These are phyloP conservation scores for Theretra japonica DNA, from an alignment of 2,888 invertebrate species.

Conservation along the genomic window DNA sequence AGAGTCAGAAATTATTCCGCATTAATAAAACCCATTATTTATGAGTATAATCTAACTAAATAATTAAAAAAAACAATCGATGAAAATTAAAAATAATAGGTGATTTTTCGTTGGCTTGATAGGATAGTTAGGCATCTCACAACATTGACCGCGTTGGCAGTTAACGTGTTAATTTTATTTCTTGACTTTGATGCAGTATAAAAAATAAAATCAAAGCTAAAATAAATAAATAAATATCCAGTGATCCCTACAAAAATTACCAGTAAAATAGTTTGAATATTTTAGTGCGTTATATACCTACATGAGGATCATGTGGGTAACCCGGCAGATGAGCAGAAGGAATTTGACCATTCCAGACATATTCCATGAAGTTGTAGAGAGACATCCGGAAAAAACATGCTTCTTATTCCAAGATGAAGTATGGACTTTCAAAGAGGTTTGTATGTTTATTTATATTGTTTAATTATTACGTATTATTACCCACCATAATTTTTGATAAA, in stretches of 20 bases:
- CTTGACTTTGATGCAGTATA: too few relatives aligned
- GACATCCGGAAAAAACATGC: slow-evolving; percentile 93
- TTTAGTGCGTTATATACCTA: slow-evolving; percentile 89
- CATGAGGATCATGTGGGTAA: slow-evolving; percentile 86
- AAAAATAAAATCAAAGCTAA: too few relatives aligned
- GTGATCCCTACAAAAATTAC: not conserved
- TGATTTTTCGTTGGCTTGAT: too few relatives aligned
- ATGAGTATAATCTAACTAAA: too few relatives aligned
- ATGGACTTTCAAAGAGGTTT: slow-evolving; percentile 94
- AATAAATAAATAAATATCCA: not conserved
- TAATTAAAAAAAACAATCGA: too few relatives aligned
- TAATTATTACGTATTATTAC: not conserved
- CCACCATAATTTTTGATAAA: not conserved
- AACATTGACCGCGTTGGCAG: too few relatives aligned
- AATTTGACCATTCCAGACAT: slow-evolving; percentile 91
- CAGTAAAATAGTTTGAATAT: slow-evolving; percentile 44
- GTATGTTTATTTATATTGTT: slow-evolving; percentile 32
- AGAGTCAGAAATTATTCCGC: too few relatives aligned
- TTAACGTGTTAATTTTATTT: too few relatives aligned
- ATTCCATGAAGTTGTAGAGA: slow-evolving; percentile 90
- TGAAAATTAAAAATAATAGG: too few relatives aligned
- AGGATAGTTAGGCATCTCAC: too few relatives aligned
- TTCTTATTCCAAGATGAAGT: slow-evolving; percentile 92
- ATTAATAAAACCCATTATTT: too few relatives aligned
- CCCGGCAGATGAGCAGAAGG: slow-evolving; percentile 87